These are phyloP conservation scores for Entomyzon cyanotis DNA, from an alignment of 2,113 vertebrate species.

Conservation along the genomic window DNA sequence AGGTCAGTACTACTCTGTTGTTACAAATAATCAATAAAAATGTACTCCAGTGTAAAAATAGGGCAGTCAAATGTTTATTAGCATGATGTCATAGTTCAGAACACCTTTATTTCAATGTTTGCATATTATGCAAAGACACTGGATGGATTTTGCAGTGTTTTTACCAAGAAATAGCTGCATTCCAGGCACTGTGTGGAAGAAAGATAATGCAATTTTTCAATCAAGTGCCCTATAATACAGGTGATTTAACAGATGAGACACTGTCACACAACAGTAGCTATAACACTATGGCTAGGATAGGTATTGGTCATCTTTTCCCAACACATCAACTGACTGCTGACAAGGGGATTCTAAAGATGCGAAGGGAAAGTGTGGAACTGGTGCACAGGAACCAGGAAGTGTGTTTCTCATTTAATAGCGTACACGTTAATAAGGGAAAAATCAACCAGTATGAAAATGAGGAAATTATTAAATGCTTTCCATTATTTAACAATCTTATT, in stretches of 20 bases:
- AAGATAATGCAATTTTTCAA: neutral
- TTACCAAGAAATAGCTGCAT: neutral
- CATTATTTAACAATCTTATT: neutral
- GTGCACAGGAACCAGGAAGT: neutral
- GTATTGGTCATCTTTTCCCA: neutral
- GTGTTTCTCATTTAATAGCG: neutral
- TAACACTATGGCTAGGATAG: neutral
- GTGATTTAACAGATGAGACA: neutral
- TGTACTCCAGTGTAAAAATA: neutral
- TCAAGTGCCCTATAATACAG: neutral
- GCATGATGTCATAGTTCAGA: neutral
- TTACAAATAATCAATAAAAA: neutral
- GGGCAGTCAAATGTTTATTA: neutral
- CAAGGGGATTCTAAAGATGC: neutral
- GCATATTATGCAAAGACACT: neutral
- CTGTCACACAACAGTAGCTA: neutral
- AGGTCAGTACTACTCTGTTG: neutral
- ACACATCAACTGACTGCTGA: neutral
- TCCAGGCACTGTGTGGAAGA: neutral
- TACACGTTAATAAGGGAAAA: neutral
- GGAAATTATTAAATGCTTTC: neutral
- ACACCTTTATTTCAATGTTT: neutral
- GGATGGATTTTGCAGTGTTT: neutral
- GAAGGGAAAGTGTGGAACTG: neutral
- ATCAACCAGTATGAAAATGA: neutral